Evolutionary conservation across 2,888 invertebrate species (phyloP), one percentile per base, ranked within the genome.

Genomic region (Carabus problematicus): DNA sequence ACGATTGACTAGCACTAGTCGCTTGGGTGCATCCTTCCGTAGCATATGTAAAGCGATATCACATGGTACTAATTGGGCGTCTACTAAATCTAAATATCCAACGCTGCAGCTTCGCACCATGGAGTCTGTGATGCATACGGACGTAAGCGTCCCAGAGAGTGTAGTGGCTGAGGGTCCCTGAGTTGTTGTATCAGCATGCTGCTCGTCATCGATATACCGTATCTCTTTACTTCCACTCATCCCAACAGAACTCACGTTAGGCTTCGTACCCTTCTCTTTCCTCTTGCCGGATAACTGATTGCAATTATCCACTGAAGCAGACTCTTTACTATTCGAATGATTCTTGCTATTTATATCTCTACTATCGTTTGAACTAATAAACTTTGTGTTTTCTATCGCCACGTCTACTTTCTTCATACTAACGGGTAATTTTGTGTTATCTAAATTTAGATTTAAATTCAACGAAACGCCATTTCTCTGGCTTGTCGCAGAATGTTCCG

Each of bases 61-160:
- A 47, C 90, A 90, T 58, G 91, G 91, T 18, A 91, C 87, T 74
- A 90, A 85, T 75, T 89, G 89, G 0, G 89, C 87, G 75, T 93
- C 93, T 3, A 94, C 92, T 72, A 92, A 85, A 78, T 95, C 94
- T 73, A 95, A 83, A 78, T 93, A 94, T 0, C 95, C 94, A 1
- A 94, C 94, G 80, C 94, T 94, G 79, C 94, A 94, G 78, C 94
- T 94, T 40, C 94, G 85, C 0, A 92, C 90, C 82, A 93, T 92
- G 0, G 90, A 88, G 75, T 91, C 91, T 0, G 86, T 82, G 11
- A 85, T 73, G 66, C 80, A 82, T 0, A 84, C 79, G 0, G 90
- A 89, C 45, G 89, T 89, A 62, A 69, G 45, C 39, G 61, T 64
- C 59, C 40, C 60, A 16, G 49, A 40, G 59, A 64, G 42, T 68